phyloP scores from a whole-genome alignment of 92 coral and sea anemone species.

The Chrysogorgia sp. region DNA sequence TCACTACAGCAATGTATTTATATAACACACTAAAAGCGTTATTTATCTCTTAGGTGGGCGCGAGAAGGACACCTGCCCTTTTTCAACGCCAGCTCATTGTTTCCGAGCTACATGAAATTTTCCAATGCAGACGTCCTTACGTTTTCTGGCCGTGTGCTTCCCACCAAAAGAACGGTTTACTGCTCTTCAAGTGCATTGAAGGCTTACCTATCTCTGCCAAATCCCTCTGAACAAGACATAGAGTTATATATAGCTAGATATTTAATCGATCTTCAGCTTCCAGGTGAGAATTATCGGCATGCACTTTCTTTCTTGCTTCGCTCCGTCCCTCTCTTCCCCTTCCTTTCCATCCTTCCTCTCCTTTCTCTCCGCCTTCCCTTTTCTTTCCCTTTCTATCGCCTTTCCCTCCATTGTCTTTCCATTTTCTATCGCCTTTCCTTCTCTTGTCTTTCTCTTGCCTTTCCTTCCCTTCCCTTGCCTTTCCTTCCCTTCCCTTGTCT shows the following conservation, averaged over 20 bases:
- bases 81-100: constrained; percentile 61
- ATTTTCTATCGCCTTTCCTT: neutral
- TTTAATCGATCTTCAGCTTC: constrained; percentile 82
- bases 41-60: constrained; percentile 71
- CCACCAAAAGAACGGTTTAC: constrained; percentile 26
- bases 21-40: neutral
- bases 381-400: neutral
- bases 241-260: constrained; percentile 74
- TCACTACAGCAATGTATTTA: no score
- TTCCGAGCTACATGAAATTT: constrained; percentile 93
- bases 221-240: constrained; percentile 59
- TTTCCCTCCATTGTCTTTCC: neutral
- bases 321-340: neutral
- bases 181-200: constrained; percentile 26
- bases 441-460: neutral
- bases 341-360: neutral
- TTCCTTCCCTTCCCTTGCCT: neutral
- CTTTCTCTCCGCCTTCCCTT: neutral
- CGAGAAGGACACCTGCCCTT: constrained; percentile 80
- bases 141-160: constrained; percentile 14
- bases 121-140: constrained; percentile 38
- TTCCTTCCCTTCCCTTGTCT: neutral
- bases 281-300: constrained; percentile 69
- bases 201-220: constrained; percentile 48
- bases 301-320: neutral